phyloP scores from a whole-genome alignment of 2,113 vertebrate species.

The Myrmecobius fasciatus region DNA sequence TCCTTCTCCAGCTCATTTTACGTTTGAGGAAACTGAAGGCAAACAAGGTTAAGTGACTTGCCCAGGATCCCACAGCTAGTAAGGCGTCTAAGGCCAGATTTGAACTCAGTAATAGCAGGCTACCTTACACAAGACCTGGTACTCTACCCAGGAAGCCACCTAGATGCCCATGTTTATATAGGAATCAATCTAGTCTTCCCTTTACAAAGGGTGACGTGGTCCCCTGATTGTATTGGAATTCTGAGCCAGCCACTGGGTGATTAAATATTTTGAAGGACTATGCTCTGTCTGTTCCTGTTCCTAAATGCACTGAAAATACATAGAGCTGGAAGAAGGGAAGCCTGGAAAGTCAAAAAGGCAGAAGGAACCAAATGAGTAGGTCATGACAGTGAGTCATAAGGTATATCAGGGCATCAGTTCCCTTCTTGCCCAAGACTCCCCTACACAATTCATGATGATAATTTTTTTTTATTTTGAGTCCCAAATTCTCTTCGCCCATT shows the following conservation, averaged over 20 bases:
- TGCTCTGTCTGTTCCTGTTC: not conserved
- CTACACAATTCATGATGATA: not conserved
- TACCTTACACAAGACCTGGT: not conserved
- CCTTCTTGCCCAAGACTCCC: not conserved
- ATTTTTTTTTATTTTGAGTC: not conserved
- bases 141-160: not conserved
- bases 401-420: not conserved
- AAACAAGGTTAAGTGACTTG: not conserved
- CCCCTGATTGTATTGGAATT: not conserved
- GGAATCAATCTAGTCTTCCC: not conserved
- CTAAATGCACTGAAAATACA: not conserved
- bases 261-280: not conserved
- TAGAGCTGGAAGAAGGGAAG: not conserved
- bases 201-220: not conserved
- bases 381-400: too few species aligned
- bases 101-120: not conserved
- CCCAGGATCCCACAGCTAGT: not conserved
- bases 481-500: not conserved
- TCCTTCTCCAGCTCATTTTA: not conserved
- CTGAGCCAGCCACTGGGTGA: not conserved
- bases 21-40: not conserved
- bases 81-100: not conserved
- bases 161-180: not conserved
- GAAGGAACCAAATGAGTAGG: not conserved
- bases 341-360: not conserved